Conservation (phyloP, 2,888 invertebrate species). For the Junonia oenone region DNA sequence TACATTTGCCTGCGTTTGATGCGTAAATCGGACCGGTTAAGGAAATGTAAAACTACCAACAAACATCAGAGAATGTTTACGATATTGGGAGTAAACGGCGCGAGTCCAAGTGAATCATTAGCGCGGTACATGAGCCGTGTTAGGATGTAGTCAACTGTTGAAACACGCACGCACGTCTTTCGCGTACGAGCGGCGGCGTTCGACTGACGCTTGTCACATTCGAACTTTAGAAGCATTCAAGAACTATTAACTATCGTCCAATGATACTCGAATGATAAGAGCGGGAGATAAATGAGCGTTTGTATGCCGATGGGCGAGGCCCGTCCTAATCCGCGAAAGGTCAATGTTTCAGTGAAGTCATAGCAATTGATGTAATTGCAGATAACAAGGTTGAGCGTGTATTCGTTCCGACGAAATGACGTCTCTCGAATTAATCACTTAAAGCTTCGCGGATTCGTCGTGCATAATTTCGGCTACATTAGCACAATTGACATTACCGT, state of each 20-base stretch:
- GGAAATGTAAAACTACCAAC: conserved; percentile 29
- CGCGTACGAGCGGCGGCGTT: conserved; percentile 23
- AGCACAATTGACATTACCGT: conserved; percentile 11
- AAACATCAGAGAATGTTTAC: conserved; percentile 25
- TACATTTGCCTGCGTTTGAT: conserved; percentile 18
- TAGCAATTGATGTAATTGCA: conserved; percentile 26
- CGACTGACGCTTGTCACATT: conserved; percentile 26
- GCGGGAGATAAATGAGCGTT: conserved; percentile 35
- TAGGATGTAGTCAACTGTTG: not conserved
- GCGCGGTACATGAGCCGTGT: conserved; percentile 14
- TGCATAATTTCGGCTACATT: conserved; percentile 16
- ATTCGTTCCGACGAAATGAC: conserved; percentile 22
- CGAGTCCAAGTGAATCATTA: conserved; percentile 24
- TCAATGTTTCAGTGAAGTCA: conserved; percentile 68
- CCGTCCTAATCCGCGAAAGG: conserved; percentile 57
- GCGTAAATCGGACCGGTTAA: conserved; percentile 34
- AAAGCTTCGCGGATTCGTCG: conserved; percentile 14
- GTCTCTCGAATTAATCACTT: conserved; percentile 29
- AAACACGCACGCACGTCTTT: conserved; percentile 28
- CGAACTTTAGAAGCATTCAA: conserved; percentile 4
- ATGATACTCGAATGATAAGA: conserved; percentile 43
- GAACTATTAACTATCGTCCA: conserved; percentile 29
- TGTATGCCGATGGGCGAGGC: conserved; percentile 36
- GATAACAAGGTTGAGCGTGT: conserved; percentile 16
- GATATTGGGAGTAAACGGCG: conserved; percentile 22